phyloP scores from a whole-genome alignment of 1,140 invertebrate genomes.

The Drosophila teissieri region DNA sequence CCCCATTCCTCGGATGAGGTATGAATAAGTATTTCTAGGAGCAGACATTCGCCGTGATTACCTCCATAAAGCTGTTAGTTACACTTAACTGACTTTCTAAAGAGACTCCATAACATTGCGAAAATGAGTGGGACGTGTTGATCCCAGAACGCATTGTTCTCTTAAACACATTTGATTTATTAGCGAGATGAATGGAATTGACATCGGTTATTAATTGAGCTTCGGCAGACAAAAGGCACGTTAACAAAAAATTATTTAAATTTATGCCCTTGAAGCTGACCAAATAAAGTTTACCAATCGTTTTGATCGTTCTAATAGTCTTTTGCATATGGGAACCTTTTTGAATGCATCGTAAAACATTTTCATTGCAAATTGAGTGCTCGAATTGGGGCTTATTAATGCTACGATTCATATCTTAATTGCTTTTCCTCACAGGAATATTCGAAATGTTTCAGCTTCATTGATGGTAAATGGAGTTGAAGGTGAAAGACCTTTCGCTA shows the following conservation, averaged over 20 bases:
- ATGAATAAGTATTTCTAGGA: slow-evolving; percentile 11
- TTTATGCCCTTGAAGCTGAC: slow-evolving; percentile 40
- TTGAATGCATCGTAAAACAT: slow-evolving; percentile 1
- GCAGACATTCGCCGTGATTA: slow-evolving; percentile 13
- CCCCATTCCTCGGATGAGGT: slow-evolving; percentile 29
- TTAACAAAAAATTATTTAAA: slow-evolving; percentile 44
- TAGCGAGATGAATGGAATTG: slow-evolving; percentile 46
- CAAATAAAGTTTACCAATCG: slow-evolving; percentile 26
- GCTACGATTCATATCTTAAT: slow-evolving; percentile 25
- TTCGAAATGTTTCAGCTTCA: not conserved
- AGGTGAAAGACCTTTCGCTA: slow-evolving; percentile 1
- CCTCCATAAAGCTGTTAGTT: slow-evolving; percentile 31
- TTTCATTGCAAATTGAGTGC: slow-evolving; percentile 24
- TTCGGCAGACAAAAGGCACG: slow-evolving; percentile 24
- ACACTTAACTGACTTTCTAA: slow-evolving; percentile 25
- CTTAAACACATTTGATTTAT: slow-evolving; percentile 45
- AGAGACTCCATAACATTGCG: slow-evolving; percentile 17
- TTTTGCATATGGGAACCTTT: not conserved
- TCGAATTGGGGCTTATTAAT: slow-evolving; percentile 23
- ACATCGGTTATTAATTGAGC: slow-evolving; percentile 51
- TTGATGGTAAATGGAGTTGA: not conserved
- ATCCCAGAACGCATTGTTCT: slow-evolving; percentile 40
- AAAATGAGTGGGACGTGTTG: slow-evolving; percentile 44
- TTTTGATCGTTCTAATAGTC: slow-evolving; percentile 7
- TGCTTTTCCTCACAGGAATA: slow-evolving; percentile 8